Evolutionary conservation across 2,888 invertebrate species (phyloP).

Genomic region (Zhengitettix transpicula): DNA sequence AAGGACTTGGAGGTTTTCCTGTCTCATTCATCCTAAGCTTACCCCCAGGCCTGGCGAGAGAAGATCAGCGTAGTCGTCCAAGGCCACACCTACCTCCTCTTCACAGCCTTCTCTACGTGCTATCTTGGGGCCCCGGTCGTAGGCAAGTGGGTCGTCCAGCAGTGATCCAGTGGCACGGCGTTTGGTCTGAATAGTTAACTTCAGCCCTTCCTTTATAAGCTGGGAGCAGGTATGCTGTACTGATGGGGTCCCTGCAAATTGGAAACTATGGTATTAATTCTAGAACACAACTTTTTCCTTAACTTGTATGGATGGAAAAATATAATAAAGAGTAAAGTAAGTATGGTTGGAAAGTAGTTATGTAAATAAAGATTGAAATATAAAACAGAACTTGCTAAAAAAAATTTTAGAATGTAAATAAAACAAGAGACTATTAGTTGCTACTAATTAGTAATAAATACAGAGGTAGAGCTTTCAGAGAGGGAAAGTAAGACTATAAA

Average conservation of each 20-base stretch:
- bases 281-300: neutral
- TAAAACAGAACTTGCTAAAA: no score
- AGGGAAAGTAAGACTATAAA: no score
- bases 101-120: conserved; percentile 16
- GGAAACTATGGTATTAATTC: neutral
- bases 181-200: conserved; percentile 78
- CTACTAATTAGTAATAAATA: no score
- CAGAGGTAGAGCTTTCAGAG: no score
- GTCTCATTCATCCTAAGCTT: conserved; percentile 14
- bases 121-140: conserved; percentile 16
- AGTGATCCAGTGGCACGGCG: conserved; percentile 46
- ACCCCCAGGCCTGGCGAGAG: conserved; percentile 31
- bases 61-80: conserved; percentile 21
- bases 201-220: conserved; percentile 75
- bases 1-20: no score
- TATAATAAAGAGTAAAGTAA: no score
- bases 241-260: conserved; percentile 26
- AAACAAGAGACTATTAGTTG: no score
- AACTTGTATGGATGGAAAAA: neutral
- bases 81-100: conserved; percentile 15
- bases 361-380: no score
- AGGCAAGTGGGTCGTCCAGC: conserved; percentile 17
- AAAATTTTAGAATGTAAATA: no score
- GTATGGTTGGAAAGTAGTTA: no score
- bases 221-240: conserved; percentile 70